Evolutionary conservation across 1,140 invertebrate species (phyloP), one percentile per base, ranked within the genome.

Genomic region (Episyrphus balteatus): DNA sequence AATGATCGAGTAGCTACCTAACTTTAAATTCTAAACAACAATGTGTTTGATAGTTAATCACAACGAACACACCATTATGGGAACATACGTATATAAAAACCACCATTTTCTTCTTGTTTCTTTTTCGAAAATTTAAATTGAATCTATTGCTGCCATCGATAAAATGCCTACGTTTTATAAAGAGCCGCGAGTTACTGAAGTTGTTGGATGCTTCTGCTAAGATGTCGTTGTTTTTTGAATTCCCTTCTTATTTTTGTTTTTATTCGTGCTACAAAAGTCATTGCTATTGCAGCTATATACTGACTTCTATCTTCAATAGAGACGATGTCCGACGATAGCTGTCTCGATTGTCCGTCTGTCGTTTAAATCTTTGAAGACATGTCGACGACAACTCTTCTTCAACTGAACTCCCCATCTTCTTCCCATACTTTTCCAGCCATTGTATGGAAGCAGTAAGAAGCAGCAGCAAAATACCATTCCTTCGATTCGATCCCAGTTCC

Each of bases 351-450:
- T 43, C 42, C 13, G 42, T 17, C 15, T 15, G 10, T 43, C 42
- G 21, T 32, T 32, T 30, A 32, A 12, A 18, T 18, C 12, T 43
- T 32, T 13, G 13, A 43, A 43, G 42, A 43, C 42, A 43, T 43
- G 42, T 43, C 42, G 42, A 26, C 42, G 42, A 43, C 42, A 43
- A 43, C 42, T 43, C 13, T 43, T 43, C 42, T 26, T 26, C 42
- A 43, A 18, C 14, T 36, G 34, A 36, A 36, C 14, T 12, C 21
- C 5, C 12, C 14, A n/a, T 36, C 34, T 26, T n/a, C 11, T 12
- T 5, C 34, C 5, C 5, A 36, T 36, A 36, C 3, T 36, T 5
- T n/a, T 5, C 12, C 14, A 36, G 14, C 12, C 12, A 36, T 36
- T 36, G 14, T n/a, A 33, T 33, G 12, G 12, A 33, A 33, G 7